Evolutionary conservation across 2,113 vertebrate species (phyloP).

Genomic region (Trichomycterus rosablanca): DNA sequence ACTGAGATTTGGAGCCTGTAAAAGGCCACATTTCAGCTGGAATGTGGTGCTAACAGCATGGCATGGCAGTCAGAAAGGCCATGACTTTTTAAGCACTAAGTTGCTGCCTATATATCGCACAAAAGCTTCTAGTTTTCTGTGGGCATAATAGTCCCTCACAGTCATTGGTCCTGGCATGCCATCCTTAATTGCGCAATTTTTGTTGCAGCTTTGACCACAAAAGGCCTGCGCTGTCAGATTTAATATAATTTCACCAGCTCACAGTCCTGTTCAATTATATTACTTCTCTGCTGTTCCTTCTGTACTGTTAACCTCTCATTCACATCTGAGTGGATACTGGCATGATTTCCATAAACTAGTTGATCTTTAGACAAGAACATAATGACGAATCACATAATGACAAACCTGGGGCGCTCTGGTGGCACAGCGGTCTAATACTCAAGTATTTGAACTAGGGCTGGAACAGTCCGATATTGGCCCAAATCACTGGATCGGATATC

Average conservation of each 20-base stretch:
- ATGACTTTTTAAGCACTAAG: slow-evolving; percentile 3
- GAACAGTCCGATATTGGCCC: too few species aligned
- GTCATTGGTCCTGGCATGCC: slow-evolving; percentile 31
- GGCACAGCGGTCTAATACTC: too few species aligned
- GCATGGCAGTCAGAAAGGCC: slow-evolving; percentile 6
- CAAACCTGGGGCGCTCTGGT: too few species aligned
- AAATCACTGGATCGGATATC: too few species aligned
- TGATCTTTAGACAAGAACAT: not conserved
- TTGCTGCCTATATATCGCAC: not conserved
- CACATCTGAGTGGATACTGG: not conserved
- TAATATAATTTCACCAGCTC: slow-evolving; percentile 45
- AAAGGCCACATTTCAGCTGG: too few species aligned
- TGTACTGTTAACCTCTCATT: not conserved
- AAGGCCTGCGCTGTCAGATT: slow-evolving; percentile 43
- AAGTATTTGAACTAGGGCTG: too few species aligned
- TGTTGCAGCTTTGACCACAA: slow-evolving; percentile 35
- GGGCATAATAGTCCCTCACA: slow-evolving; percentile 45
- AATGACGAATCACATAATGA: too few species aligned
- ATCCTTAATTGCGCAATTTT: slow-evolving; percentile 43
- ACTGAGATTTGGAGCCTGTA: too few species aligned
- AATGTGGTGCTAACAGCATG: slow-evolving; percentile 2
- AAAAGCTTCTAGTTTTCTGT: slow-evolving; percentile 29
- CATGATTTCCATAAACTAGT: slow-evolving; percentile 40
- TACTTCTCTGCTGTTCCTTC: slow-evolving; percentile 13
- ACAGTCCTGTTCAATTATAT: slow-evolving; percentile 8